These are phyloP conservation scores for Danaus plexippus DNA, from an alignment of 1,140 invertebrate species.

Conservation along the genomic window DNA sequence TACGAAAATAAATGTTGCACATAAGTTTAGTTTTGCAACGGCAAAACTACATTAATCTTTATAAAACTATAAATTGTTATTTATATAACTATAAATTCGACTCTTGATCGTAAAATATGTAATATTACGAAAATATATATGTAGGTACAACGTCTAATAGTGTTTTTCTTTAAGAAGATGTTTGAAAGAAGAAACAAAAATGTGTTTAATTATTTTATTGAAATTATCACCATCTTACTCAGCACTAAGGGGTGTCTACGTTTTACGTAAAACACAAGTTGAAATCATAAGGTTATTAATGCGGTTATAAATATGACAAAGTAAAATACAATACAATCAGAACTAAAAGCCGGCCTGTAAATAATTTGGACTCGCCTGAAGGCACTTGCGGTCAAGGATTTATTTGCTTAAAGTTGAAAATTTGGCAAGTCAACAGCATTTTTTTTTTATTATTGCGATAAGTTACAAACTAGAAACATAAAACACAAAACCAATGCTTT, in stretches of 20 bases:
- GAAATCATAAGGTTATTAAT: slow-evolving; percentile 39
- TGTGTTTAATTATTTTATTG: slow-evolving; percentile 61
- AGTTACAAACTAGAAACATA: too few relatives aligned
- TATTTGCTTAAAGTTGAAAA: slow-evolving; percentile 44
- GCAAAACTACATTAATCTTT: too few relatives aligned
- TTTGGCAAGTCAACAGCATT: slow-evolving; percentile 42
- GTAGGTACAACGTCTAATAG: too few relatives aligned
- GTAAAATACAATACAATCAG: slow-evolving; percentile 28
- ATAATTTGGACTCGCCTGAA: slow-evolving; percentile 51
- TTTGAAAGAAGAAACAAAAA: slow-evolving; percentile 10
- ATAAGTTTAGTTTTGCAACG: too few relatives aligned
- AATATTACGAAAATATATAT: too few relatives aligned
- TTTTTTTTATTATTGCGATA: not conserved
- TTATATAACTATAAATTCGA: too few relatives aligned
- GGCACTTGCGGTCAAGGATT: slow-evolving; percentile 59
- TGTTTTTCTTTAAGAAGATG: too few relatives aligned
- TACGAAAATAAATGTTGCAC: too few relatives aligned
- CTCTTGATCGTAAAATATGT: too few relatives aligned
- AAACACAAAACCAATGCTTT: too few relatives aligned
- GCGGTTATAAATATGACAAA: slow-evolving; percentile 30
- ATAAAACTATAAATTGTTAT: too few relatives aligned
- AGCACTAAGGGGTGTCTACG: slow-evolving; percentile 66
- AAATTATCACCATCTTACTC: slow-evolving; percentile 65
- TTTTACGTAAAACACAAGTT: slow-evolving; percentile 66
- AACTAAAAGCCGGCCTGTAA: slow-evolving; percentile 41